Conservation (phyloP, 2,797 vertebrate species). For the Catharus ustulatus region DNA sequence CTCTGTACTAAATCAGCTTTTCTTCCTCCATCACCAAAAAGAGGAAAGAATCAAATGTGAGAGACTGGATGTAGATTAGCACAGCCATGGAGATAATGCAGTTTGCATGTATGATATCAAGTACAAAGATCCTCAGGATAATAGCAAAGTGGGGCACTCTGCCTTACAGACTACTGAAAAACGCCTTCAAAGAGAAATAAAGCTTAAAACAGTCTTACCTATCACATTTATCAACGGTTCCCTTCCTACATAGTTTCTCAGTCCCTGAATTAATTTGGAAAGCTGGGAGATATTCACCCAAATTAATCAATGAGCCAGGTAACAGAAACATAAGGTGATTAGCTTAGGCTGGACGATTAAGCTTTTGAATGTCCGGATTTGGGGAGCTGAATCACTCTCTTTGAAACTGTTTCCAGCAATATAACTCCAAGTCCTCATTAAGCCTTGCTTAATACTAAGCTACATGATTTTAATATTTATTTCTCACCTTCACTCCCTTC, state of each 20-base stretch:
- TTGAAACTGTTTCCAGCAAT: conserved; percentile 24
- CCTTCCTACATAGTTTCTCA: not conserved
- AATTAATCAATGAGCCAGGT: conserved; percentile 51
- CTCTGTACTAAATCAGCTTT: not conserved
- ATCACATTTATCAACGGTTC: not conserved
- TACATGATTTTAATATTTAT: not conserved
- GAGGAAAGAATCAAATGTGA: not conserved
- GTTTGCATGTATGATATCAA: not conserved
- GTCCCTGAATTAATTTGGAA: not conserved
- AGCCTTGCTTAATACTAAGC: not conserved
- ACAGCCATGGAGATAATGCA: not conserved
- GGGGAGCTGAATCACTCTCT: conserved; percentile 32
- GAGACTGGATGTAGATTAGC: not conserved
- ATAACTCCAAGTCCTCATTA: not conserved
- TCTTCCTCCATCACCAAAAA: not conserved
- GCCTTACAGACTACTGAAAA: not conserved
- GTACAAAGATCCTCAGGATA: not conserved
- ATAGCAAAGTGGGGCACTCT: not conserved
- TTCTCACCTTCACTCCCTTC: not conserved
- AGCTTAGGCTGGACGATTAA: conserved; percentile 33
- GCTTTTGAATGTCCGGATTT: not conserved
- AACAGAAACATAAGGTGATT: conserved; percentile 55
- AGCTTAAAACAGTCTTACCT: not conserved
- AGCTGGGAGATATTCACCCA: not conserved
- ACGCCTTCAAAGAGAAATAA: not conserved